Percentiles rank a stretch among this genome's conserved stretches.
phyloP scores from a whole-genome alignment of 2,888 invertebrate genomes.

The Agrypnus murinus region DNA sequence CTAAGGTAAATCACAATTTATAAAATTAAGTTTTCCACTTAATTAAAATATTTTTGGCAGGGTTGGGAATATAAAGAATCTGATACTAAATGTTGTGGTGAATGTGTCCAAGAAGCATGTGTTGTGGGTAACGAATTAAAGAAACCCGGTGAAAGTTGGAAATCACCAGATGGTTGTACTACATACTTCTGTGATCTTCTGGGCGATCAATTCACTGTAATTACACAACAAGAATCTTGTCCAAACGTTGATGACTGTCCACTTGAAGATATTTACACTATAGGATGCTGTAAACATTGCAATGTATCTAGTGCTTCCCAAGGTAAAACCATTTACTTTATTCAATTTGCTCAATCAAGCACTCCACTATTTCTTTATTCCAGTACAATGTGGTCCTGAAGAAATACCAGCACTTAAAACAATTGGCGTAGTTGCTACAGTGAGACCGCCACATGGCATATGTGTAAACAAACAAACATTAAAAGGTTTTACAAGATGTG shows the following conservation, averaged over 20 bases:
- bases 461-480: conserved; percentile 79
- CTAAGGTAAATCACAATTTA: conserved; percentile 60
- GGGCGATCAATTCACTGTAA: conserved; percentile 71
- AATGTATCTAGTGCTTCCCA: conserved; percentile 72
- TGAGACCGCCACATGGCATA: conserved; percentile 76
- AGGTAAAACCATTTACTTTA: conserved; percentile 68
- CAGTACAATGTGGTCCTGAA: conserved; percentile 76
- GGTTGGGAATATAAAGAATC: conserved; percentile 77
- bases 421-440: too few species aligned
- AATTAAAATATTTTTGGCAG: conserved; percentile 57
- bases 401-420: conserved; percentile 74
- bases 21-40: conserved; percentile 48
- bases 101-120: conserved; percentile 78
- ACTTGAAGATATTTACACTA: conserved; percentile 73
- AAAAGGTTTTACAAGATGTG: conserved; percentile 79
- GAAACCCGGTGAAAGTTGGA: conserved; percentile 76
- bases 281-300: conserved; percentile 82
- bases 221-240: conserved; percentile 73
- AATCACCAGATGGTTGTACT: conserved; percentile 77
- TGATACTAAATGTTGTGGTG: conserved; percentile 76
- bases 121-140: conserved; percentile 72
- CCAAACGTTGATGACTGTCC: conserved; percentile 77
- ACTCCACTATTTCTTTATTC: conserved; percentile 20
- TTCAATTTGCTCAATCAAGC: too few species aligned
- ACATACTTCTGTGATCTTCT: conserved; percentile 74